Evolutionary conservation across 2,797 vertebrate species (phyloP).

Genomic region (Oryzias dopingdopingensis): DNA sequence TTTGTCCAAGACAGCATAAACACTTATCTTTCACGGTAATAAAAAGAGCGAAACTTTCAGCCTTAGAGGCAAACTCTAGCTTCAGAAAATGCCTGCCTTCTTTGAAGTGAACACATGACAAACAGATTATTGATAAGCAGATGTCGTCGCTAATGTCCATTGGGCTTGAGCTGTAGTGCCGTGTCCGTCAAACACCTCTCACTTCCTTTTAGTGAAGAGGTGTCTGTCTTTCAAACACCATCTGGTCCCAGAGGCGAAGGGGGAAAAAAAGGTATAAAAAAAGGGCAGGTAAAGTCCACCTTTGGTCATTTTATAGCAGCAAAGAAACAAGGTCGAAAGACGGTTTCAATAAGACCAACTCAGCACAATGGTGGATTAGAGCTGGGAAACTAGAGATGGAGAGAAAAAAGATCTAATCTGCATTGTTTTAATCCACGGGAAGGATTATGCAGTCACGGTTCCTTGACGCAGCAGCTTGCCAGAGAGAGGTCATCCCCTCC

Average conservation of each 20-base stretch:
- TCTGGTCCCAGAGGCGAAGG: conserved; percentile 56
- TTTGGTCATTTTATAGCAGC: conserved; percentile 5
- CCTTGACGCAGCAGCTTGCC: conserved; percentile 65
- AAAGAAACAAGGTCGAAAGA: conserved; percentile 44
- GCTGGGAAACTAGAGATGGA: conserved; percentile 13
- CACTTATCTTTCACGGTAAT: no score
- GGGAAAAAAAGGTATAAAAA: conserved; percentile 35
- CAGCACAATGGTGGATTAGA: conserved; percentile 21
- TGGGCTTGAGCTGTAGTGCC: conserved; percentile 40
- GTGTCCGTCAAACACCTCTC: conserved; percentile 27
- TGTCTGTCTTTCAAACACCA: conserved; percentile 45
- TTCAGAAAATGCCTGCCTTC: conserved; percentile 33
- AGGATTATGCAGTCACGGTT: conserved; percentile 64
- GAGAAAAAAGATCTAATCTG: conserved; percentile 46
- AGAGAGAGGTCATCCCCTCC: conserved; percentile 62
- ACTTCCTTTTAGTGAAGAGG: conserved; percentile 3
- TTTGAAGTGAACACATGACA: conserved; percentile 40
- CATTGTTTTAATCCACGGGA: conserved; percentile 69
- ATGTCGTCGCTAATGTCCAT: conserved; percentile 53
- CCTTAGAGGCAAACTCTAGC: conserved; percentile 42
- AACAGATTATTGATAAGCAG: conserved; percentile 73
- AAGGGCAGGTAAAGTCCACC: not conserved
- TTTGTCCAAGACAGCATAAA: no score
- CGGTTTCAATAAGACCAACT: conserved; percentile 36
- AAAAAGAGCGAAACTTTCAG: not conserved